These are phyloP conservation scores for Escarpia spicata DNA, from an alignment of 2,888 invertebrate genomes.

Conservation along the genomic window DNA sequence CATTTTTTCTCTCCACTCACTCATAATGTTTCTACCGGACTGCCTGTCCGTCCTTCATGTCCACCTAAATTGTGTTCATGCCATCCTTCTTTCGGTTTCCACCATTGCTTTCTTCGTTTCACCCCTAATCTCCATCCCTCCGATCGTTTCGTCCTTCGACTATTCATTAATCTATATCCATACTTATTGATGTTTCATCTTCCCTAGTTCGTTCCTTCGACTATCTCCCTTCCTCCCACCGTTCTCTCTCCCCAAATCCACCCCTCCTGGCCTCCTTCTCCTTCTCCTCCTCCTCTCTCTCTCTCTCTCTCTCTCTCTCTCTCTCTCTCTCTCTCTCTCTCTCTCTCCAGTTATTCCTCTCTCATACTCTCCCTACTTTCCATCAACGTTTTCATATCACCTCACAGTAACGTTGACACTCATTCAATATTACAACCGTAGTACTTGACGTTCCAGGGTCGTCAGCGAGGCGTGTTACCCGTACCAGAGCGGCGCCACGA, in stretches of 20 bases:
- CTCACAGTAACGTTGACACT: too few species aligned
- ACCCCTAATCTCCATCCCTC: slow-evolving; percentile 93
- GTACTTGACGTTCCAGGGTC: slow-evolving; percentile 71
- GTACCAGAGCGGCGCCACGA: slow-evolving; percentile 72
- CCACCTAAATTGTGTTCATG: background rate
- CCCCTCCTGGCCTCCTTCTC: too few species aligned
- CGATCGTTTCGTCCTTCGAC: slow-evolving; percentile 92
- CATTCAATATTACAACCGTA: background rate
- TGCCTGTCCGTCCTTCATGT: background rate
- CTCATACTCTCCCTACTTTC: background rate
- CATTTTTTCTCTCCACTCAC: background rate
- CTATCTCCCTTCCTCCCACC: slow-evolving; percentile 69
- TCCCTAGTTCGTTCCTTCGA: slow-evolving; percentile 81
- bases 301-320: too few species aligned
- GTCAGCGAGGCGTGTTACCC: slow-evolving; percentile 88
- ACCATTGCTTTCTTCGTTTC: slow-evolving; percentile 41
- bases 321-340: too few species aligned
- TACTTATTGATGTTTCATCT: slow-evolving; percentile 70
- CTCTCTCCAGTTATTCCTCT: background rate
- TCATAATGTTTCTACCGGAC: background rate
- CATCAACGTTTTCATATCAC: too few species aligned
- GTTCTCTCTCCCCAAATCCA: slow-evolving; percentile 74
- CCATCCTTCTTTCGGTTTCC: background rate
- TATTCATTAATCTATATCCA: too few species aligned
- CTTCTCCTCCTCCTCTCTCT: slow-evolving; percentile 57